Percentiles rank a stretch among this genome's conserved stretches.
Evolutionary conservation across 2,797 vertebrate species (phyloP).

Genomic region (Synaphobranchus kaupii): DNA sequence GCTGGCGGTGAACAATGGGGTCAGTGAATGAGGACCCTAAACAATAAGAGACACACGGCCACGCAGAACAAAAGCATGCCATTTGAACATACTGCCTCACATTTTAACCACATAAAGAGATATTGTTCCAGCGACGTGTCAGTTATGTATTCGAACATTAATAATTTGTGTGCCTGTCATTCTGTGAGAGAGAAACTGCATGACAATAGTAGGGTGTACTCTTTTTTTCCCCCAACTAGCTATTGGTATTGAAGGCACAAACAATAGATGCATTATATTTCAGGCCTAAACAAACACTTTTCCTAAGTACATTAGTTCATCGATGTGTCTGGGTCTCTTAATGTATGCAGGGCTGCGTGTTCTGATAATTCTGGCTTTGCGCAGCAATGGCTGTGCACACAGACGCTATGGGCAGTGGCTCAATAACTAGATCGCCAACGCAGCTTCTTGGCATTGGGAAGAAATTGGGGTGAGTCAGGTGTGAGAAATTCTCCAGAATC

Average conservation of each 20-base stretch:
- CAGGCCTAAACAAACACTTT: not conserved
- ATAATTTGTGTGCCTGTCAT: constrained; percentile 3
- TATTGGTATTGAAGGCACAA: too few species aligned
- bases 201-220: not conserved
- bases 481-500: not conserved
- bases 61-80: not conserved
- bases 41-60: not conserved
- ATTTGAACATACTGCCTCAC: constrained; percentile 7
- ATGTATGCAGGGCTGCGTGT: not conserved
- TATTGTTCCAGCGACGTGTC: constrained; percentile 17
- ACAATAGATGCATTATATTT: not conserved
- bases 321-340: not conserved
- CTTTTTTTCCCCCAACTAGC: too few species aligned
- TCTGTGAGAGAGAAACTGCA: not conserved
- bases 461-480: not conserved
- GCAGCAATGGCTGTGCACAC: not conserved
- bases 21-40: not conserved
- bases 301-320: not conserved
- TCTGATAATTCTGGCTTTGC: not conserved
- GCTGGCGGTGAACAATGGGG: not conserved
- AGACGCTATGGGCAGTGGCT: not conserved
- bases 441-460: not conserved
- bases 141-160: constrained; percentile 1
- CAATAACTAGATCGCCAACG: not conserved
- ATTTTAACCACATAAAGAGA: constrained; percentile 15